These are phyloP conservation scores for Trochalopteron elliotii DNA, from an alignment of 2,113 vertebrate genomes.

Conservation along the genomic window DNA sequence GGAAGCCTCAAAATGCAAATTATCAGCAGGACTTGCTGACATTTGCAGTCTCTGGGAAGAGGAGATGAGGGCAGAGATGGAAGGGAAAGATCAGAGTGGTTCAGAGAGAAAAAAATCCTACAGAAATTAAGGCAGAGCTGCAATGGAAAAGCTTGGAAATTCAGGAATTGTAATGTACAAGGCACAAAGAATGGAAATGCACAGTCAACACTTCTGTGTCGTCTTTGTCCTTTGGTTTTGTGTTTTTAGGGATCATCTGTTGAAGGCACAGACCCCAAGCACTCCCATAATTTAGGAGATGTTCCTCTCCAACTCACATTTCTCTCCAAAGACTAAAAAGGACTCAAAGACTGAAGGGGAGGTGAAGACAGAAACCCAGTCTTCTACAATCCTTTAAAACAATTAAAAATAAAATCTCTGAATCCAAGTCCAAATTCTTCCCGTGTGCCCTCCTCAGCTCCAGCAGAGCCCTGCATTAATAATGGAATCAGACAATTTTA, in stretches of 20 bases:
- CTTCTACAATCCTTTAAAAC: background rate
- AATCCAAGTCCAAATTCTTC: background rate
- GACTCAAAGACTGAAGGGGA: background rate
- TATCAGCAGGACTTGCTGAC: background rate
- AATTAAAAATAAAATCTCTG: background rate
- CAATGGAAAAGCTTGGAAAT: background rate
- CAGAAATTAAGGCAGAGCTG: background rate
- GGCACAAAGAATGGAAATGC: background rate
- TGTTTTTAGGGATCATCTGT: background rate
- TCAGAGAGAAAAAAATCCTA: background rate
- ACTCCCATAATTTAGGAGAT: background rate
- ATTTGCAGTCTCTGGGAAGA: background rate
- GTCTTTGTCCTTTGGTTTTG: background rate
- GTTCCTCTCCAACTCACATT: background rate
- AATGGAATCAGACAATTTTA: slow-evolving; percentile 72
- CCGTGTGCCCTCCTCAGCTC: slow-evolving; percentile 17
- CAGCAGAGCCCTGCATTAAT: slow-evolving; percentile 68
- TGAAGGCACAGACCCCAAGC: background rate
- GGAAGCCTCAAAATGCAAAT: background rate
- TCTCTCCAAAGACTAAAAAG: background rate
- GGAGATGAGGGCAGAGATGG: background rate
- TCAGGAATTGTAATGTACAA: rapidly evolving
- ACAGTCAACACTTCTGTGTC: too few species aligned
- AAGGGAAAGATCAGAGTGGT: background rate
- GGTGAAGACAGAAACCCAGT: background rate